These are phyloP conservation scores for Aplocera efformata DNA, from an alignment of 2,888 invertebrate species.

Conservation along the genomic window DNA sequence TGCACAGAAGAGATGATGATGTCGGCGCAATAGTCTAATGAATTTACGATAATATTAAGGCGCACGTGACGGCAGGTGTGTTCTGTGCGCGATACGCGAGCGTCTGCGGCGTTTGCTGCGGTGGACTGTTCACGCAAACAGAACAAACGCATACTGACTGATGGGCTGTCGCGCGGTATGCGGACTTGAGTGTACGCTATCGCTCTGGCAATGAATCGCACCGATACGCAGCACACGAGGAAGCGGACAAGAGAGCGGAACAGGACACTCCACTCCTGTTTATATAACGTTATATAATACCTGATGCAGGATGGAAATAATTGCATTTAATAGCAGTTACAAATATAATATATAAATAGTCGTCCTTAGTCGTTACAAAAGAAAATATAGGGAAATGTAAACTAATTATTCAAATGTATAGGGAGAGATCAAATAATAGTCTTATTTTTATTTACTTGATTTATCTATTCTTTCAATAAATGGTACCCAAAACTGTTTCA, in stretches of 20 bases:
- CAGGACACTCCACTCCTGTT: constrained; percentile 4
- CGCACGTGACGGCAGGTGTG: constrained; percentile 42
- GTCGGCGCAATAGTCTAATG: background rate
- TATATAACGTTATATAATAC: constrained; percentile 9
- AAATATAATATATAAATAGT: background rate
- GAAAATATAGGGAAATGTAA: no score
- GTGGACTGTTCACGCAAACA: constrained; percentile 37
- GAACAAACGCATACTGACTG: constrained; percentile 24
- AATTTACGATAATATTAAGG: constrained; percentile 12
- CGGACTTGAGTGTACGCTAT: constrained; percentile 35
- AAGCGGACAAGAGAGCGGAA: constrained; percentile 28
- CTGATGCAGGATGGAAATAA: constrained; percentile 11
- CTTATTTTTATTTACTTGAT: no score
- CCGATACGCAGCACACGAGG: constrained; percentile 36
- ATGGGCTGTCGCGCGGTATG: constrained; percentile 1
- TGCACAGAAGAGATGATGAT: constrained; percentile 4
- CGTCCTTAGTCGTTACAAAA: no score
- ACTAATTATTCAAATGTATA: no score
- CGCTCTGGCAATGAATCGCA: constrained; percentile 57
- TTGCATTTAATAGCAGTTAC: background rate
- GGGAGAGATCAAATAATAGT: no score
- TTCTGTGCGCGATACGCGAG: constrained; percentile 40
- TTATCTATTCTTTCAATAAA: no score
- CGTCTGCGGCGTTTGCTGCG: constrained; percentile 41
- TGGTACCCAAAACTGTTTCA: no score